Conservation (phyloP, 1,140 invertebrate genomes). For the Linepithema humile region DNA sequence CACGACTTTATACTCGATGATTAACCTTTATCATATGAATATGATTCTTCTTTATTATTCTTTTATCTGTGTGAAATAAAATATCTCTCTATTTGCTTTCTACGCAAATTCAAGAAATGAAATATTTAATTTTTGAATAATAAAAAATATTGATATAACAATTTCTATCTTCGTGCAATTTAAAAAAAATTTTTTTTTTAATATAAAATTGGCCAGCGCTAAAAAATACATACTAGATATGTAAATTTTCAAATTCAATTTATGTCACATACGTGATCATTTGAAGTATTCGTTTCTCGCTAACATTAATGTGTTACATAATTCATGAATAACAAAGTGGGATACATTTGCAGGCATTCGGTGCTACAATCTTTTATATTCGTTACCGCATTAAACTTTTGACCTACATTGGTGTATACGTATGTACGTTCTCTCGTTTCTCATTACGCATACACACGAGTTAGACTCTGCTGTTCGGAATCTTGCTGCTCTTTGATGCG, state of each 20-base stretch:
- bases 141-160: no score
- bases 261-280: neutral
- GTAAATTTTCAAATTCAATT: no score
- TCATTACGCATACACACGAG: constrained; percentile 17
- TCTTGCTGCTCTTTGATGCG: neutral
- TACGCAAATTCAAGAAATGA: no score
- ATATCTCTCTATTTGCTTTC: neutral
- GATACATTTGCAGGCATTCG: constrained; percentile 15
- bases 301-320: constrained; percentile 23
- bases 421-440: constrained; percentile 14
- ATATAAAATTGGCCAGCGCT: no score
- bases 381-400: constrained; percentile 40
- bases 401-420: constrained; percentile 31
- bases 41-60: no score
- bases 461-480: neutral
- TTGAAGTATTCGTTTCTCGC: neutral
- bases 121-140: no score
- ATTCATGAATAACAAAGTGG: constrained; percentile 9
- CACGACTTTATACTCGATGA: neutral
- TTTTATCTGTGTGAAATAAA: no score
- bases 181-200: no score
- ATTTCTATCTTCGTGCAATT: no score
- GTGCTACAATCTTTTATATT: constrained; percentile 41
- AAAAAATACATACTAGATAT: no score
- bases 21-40: neutral